Percentiles rank a stretch among this genome's conserved stretches.
These are phyloP conservation scores for Pampusana beccarii DNA, from an alignment of 2,113 vertebrate species.

Conservation along the genomic window DNA sequence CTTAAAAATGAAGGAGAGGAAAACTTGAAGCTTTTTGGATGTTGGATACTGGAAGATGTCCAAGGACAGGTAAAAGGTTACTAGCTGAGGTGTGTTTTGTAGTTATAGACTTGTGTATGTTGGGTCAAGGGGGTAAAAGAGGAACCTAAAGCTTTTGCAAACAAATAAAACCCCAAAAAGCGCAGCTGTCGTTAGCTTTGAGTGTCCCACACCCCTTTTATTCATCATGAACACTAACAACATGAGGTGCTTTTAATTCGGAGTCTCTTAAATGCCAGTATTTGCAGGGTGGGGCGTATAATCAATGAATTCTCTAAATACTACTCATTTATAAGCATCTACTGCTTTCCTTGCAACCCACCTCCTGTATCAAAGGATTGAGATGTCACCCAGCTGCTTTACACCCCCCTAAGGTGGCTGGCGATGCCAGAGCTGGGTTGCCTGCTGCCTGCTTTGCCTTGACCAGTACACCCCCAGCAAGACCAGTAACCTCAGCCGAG, in stretches of 20 bases:
- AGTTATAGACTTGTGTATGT: neutral
- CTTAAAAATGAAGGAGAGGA: neutral
- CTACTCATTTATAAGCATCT: neutral
- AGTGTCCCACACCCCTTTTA: neutral
- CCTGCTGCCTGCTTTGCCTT: neutral
- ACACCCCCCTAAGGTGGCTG: neutral
- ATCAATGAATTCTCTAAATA: neutral
- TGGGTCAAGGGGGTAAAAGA: neutral
- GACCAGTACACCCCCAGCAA: accelerated
- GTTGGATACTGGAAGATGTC: neutral
- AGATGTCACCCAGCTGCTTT: neutral
- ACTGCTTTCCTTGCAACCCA: neutral
- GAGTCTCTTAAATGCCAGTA: neutral
- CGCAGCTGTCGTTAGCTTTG: neutral
- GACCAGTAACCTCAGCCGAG: too few species aligned
- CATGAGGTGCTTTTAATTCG: neutral
- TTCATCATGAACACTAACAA: neutral
- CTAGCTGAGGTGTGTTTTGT: neutral
- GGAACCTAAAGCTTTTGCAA: neutral
- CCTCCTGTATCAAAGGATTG: neutral
- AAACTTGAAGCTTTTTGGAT: neutral
- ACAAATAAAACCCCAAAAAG: neutral
- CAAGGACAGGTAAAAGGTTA: neutral
- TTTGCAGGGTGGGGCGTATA: neutral
- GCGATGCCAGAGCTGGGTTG: neutral